Evolutionary conservation across 1,140 invertebrate species (phyloP), one percentile per base, ranked within the genome.

Genomic region (Drosophila serrata): DNA sequence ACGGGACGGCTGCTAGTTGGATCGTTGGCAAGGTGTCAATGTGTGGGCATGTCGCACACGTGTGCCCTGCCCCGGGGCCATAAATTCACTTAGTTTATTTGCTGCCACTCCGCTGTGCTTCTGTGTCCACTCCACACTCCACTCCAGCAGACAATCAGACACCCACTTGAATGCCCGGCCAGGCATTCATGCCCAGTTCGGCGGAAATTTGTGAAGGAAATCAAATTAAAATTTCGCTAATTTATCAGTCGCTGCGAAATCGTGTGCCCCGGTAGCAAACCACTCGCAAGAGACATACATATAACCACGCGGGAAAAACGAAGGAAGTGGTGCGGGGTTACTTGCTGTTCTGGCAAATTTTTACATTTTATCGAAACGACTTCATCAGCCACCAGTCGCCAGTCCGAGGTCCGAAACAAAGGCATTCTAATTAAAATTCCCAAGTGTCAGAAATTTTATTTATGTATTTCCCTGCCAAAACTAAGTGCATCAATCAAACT

Each of bases 171-270:
- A n/a, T n/a, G 55, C 35, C 42, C 22, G 17, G 9, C 27, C 33
- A 12, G 39, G 33, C 60, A 59, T 29, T 29, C 17, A 63, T 11
- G 33, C 33, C 55, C 51, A 22, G 31, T 67, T 80, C 60, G 40
- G 19, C 72, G 84, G 85, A 90, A 90, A 90, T 90, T 90, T 72
- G 85, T 56, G 35, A 61, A 81, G 74, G 85, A 88, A 88, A 88
- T 88, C 85, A 78, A 88, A 90, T 90, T 84, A 88, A 88, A 84
- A 77, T 81, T 74, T 84, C 63, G 57, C 53, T 73, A 87, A 88
- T 87, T 84, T 90, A 87, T 90, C 76, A 67, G 76, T 11, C 24
- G 42, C 48, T 59, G 43, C 27, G 58, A 75, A 59, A 79, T 82
- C 61, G 64, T 76, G 75, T 42, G 59, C 57, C 61, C 33, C 24